Conservation (phyloP, 2,113 vertebrate species). For the Bostrychus sinensis region DNA sequence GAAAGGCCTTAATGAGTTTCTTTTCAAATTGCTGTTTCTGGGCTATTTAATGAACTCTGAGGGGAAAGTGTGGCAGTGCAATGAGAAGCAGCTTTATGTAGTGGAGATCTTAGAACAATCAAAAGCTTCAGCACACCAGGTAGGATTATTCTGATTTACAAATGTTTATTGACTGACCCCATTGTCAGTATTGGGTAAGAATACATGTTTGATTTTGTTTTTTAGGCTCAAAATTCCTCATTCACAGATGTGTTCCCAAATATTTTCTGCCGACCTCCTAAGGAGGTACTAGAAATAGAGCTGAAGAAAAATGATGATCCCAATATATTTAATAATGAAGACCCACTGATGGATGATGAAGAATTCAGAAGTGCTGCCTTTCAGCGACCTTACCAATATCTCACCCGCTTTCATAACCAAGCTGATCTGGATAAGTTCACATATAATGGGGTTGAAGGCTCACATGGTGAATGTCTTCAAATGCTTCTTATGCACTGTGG, state of each 20-base stretch:
- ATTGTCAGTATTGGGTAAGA: not conserved
- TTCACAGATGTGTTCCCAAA: conserved; percentile 90
- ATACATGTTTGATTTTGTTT: conserved; percentile 2
- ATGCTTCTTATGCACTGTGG: conserved; percentile 89
- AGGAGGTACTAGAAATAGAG: conserved; percentile 84
- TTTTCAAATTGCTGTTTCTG: conserved; percentile 91
- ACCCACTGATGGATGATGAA: conserved; percentile 86
- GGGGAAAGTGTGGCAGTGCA: conserved; percentile 90
- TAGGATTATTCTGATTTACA: conserved; percentile 50
- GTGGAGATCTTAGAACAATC: conserved; percentile 85
- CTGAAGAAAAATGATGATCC: conserved; percentile 48
- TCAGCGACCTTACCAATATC: conserved; percentile 94
- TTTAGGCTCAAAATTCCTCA: conserved; percentile 63
- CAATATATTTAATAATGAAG: conserved; percentile 25
- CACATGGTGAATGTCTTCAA: conserved; percentile 86
- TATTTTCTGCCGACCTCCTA: conserved; percentile 88
- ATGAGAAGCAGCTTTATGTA: conserved; percentile 85
- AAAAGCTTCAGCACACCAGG: conserved; percentile 64
- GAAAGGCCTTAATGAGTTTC: conserved; percentile 87
- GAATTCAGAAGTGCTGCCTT: conserved; percentile 87
- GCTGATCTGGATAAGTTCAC: conserved; percentile 81
- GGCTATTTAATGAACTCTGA: conserved; percentile 85
- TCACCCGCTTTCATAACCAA: conserved; percentile 79
- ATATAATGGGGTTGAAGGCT: conserved; percentile 82
- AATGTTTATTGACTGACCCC: not conserved